These are phyloP conservation scores for Diadegma fenestrale DNA, from an alignment of 2,888 invertebrate genomes.

Conservation along the genomic window DNA sequence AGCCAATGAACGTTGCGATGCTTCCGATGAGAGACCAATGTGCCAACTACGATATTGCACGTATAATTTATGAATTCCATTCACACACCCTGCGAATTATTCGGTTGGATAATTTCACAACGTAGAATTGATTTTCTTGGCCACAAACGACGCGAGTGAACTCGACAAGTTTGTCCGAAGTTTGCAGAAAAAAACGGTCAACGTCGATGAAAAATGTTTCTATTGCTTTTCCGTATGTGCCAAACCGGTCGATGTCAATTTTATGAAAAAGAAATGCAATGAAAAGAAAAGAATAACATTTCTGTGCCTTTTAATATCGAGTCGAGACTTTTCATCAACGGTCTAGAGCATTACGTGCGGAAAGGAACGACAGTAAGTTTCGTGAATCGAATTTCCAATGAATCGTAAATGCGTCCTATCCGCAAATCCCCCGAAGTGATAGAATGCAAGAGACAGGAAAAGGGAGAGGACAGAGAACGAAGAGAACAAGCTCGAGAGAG, in stretches of 20 bases:
- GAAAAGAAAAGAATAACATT: background rate
- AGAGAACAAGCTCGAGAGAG: background rate
- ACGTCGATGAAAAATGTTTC: background rate
- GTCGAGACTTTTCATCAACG: background rate
- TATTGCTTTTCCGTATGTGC: background rate
- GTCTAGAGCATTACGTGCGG: conserved; percentile 25
- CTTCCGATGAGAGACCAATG: conserved; percentile 27
- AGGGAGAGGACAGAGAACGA: conserved; percentile 11
- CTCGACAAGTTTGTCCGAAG: background rate
- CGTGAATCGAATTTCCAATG: conserved; percentile 65
- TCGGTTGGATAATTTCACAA: background rate
- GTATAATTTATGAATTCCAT: conserved; percentile 2
- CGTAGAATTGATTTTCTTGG: background rate
- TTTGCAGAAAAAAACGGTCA: background rate
- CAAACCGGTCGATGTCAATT: background rate
- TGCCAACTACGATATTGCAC: conserved; percentile 35
- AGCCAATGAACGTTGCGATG: conserved; percentile 43
- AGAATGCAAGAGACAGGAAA: conserved; percentile 19
- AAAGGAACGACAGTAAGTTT: conserved; percentile 28
- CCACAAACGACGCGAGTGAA: background rate
- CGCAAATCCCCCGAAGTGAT: conserved; percentile 45
- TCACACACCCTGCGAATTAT: conserved; percentile 22
- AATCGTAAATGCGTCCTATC: conserved; percentile 55
- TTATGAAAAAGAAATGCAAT: background rate
- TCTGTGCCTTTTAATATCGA: background rate